Percentiles rank a stretch among this genome's conserved stretches.
Evolutionary conservation across 2,888 invertebrate species (phyloP).

Genomic region (Hydriomena furcata): DNA sequence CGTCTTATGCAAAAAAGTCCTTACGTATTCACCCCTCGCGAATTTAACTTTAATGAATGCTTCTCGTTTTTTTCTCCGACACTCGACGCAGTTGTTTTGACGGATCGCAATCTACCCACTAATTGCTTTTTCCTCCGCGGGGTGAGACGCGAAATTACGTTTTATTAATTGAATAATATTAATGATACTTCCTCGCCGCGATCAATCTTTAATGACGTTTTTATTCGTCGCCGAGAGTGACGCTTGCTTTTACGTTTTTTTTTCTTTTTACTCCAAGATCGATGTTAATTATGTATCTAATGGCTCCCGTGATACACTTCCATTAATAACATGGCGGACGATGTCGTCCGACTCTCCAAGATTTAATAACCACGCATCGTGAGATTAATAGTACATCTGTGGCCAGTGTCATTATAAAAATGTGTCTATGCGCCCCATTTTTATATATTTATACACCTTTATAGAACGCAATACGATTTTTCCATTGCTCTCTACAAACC

Average conservation of each 20-base stretch:
- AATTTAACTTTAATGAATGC: constrained; percentile 81
- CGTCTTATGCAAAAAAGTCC: constrained; percentile 82
- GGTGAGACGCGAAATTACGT: constrained; percentile 80
- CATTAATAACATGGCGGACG: constrained; percentile 77
- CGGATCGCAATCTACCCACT: constrained; percentile 83
- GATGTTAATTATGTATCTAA: constrained; percentile 81
- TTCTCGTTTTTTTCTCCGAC: constrained; percentile 68
- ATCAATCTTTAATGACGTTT: constrained; percentile 83
- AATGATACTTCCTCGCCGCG: constrained; percentile 78
- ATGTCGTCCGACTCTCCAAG: constrained; percentile 71
- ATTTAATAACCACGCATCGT: constrained; percentile 76
- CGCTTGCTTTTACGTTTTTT: constrained; percentile 61
- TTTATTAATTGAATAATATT: constrained; percentile 84
- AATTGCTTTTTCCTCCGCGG: constrained; percentile 82
- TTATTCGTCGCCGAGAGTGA: constrained; percentile 75
- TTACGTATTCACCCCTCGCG: constrained; percentile 83
- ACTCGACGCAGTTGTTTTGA: constrained; percentile 82
- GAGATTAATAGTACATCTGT: constrained; percentile 79
- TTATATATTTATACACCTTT: not conserved
- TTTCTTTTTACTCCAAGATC: constrained; percentile 67
- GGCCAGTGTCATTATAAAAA: constrained; percentile 70
- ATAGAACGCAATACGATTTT: no score
- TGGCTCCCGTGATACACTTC: constrained; percentile 83
- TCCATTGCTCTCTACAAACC: constrained; percentile 18
- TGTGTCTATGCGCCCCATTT: constrained; percentile 37